phyloP scores from a whole-genome alignment of 2,113 vertebrate genomes.

The Scopus umbretta region DNA sequence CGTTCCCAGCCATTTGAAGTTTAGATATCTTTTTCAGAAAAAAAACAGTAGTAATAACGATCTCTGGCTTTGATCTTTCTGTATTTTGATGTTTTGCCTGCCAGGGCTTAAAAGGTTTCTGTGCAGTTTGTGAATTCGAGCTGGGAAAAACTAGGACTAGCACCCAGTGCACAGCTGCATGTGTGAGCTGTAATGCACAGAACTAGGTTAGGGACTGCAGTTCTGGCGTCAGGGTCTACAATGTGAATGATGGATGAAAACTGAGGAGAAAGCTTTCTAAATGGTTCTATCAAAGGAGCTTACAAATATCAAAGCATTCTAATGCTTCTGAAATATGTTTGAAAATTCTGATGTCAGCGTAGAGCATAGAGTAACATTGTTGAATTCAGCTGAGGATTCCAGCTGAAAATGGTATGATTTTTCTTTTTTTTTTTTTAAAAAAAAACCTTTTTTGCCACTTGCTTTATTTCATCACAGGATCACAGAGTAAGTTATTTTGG shows the following conservation, averaged over 20 bases:
- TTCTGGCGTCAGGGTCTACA: background rate
- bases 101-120: background rate
- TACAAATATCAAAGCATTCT: background rate
- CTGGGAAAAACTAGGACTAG: background rate
- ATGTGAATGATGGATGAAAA: background rate
- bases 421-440: too few species aligned
- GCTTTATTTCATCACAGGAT: background rate
- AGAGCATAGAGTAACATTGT: background rate
- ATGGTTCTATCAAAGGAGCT: background rate
- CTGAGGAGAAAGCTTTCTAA: background rate
- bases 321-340: background rate
- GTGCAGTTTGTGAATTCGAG: background rate
- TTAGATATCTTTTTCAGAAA: background rate
- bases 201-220: background rate
- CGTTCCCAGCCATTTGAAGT: background rate
- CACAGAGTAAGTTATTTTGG: background rate
- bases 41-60: background rate
- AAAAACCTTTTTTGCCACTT: background rate
- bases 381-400: background rate
- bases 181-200: background rate
- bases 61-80: background rate
- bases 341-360: background rate
- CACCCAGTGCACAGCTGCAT: background rate
- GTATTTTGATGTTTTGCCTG: background rate
- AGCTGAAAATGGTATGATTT: background rate